phyloP scores from a whole-genome alignment of 2,888 invertebrate species.

The Blastobasis lacticolella region DNA sequence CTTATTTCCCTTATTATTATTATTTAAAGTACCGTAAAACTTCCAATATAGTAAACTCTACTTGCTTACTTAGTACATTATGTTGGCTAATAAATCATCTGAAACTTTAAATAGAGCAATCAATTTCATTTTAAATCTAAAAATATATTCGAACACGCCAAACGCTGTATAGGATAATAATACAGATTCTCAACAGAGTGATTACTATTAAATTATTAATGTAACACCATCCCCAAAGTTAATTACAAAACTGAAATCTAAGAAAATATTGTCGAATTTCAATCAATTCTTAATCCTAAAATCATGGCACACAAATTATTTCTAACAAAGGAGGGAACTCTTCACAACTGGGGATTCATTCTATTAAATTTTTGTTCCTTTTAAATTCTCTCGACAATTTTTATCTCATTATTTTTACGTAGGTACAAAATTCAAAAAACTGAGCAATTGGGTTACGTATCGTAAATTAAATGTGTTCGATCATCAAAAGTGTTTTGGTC shows the following conservation, averaged over 20 bases:
- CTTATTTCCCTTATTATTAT: constrained; percentile 33
- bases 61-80: constrained; percentile 50
- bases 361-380: constrained; percentile 37
- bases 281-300: constrained; percentile 60
- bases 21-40: constrained; percentile 37
- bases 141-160: constrained; percentile 24
- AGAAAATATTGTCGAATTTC: constrained; percentile 61
- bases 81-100: constrained; percentile 63
- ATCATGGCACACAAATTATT: constrained; percentile 67
- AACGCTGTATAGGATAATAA: constrained; percentile 12
- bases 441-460: constrained; percentile 60
- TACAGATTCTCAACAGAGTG: constrained; percentile 7
- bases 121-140: constrained; percentile 27
- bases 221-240: constrained; percentile 3
- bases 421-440: constrained; percentile 44
- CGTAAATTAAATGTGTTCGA: constrained; percentile 43
- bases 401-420: constrained; percentile 6
- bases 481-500: constrained; percentile 47
- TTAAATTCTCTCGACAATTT: constrained; percentile 23
- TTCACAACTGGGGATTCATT: constrained; percentile 61
- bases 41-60: constrained; percentile 42
- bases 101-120: constrained; percentile 52
- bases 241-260: constrained; percentile 19
- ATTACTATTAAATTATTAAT: not conserved
- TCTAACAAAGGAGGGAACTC: constrained; percentile 69